Percentiles rank a stretch among this genome's conserved stretches.
phyloP scores from a whole-genome alignment of 2,113 vertebrate genomes.

The Piaya cayana region DNA sequence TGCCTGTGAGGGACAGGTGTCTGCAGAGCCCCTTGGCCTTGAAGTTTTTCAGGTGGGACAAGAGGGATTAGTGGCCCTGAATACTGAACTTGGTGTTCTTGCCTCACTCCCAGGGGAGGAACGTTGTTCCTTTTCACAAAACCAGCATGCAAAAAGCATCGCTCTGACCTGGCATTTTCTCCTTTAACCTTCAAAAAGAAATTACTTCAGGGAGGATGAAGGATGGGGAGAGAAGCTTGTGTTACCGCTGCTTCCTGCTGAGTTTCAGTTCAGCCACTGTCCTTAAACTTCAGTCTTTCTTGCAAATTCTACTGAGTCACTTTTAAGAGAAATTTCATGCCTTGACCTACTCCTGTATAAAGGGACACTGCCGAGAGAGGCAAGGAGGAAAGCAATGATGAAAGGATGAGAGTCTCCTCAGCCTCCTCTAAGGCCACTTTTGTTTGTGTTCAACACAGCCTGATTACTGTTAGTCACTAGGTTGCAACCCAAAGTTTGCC shows the following conservation, averaged over 20 bases:
- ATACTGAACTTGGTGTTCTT: neutral
- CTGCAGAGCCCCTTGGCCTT: neutral
- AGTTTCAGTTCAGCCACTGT: neutral
- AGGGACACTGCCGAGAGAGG: neutral
- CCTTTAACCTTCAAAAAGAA: neutral
- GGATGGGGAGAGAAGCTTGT: neutral
- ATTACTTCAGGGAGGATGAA: neutral
- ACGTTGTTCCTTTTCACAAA: neutral
- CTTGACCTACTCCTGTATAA: neutral
- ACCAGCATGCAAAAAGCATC: neutral
- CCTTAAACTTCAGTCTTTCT: constrained; percentile 14
- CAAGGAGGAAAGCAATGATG: neutral
- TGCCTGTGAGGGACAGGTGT: too few relatives aligned
- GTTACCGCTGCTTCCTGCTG: neutral
- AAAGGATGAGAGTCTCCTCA: neutral
- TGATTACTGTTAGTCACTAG: neutral
- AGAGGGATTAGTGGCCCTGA: neutral
- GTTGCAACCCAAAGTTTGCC: neutral
- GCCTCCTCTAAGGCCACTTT: fast-evolving
- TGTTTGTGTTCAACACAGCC: neutral
- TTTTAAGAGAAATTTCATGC: neutral
- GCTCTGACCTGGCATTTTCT: neutral
- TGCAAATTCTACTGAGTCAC: neutral
- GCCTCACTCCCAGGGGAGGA: neutral
- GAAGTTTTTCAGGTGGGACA: neutral